Conservation (phyloP, 2,888 invertebrate species). For the Leucophenga maculata region DNA sequence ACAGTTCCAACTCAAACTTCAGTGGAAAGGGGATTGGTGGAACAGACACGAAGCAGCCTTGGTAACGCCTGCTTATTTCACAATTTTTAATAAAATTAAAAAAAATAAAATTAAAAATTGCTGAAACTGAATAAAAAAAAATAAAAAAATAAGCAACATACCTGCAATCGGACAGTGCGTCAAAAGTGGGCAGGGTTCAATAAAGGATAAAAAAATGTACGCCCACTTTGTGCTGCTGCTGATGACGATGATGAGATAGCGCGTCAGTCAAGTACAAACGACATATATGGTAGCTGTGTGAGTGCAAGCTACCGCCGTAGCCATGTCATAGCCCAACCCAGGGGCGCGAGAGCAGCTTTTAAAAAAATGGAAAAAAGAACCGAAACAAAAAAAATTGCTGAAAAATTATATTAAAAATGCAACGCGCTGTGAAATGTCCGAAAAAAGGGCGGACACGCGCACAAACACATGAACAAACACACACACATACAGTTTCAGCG, state of each 20-base stretch:
- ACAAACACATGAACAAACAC: constrained; percentile 19
- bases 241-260: constrained; percentile 21
- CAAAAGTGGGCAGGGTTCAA: constrained; percentile 6
- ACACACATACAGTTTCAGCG: constrained; percentile 31
- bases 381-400: constrained; percentile 26
- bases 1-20: not conserved
- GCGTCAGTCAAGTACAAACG: constrained; percentile 22
- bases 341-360: not conserved
- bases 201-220: constrained; percentile 5
- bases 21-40: not conserved
- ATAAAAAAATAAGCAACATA: not conserved
- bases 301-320: not conserved
- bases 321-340: constrained; percentile 14
- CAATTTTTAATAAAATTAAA: constrained; percentile 14
- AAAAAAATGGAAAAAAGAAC: not conserved
- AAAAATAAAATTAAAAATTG: constrained; percentile 5
- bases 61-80: constrained; percentile 23
- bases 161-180: constrained; percentile 22
- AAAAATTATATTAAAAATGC: constrained; percentile 68
- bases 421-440: constrained; percentile 61
- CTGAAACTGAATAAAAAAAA: constrained; percentile 1
- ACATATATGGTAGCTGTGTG: not conserved
- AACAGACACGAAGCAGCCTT: not conserved
- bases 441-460: constrained; percentile 65
- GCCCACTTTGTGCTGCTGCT: constrained; percentile 16